Base-by-base conservation (phyloP, 2,797 vertebrate genomes). In the Oreortyx pictus region DNA sequence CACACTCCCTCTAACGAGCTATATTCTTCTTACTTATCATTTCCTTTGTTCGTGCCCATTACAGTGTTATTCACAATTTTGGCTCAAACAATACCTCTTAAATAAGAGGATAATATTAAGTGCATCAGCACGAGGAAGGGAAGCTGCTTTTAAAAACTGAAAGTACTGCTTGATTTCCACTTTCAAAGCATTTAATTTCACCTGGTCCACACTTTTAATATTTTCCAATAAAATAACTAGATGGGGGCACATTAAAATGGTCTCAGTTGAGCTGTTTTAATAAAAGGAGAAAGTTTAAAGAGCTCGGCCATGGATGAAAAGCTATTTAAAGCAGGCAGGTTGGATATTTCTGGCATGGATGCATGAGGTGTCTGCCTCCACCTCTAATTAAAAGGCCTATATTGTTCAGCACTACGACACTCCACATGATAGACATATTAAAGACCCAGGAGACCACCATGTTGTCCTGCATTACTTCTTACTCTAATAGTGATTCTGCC, bases 261-360 rank as follows among this genome's bases (percentile, higher is more conserved):
- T 96, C 93, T 96, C 95, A 96, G 93, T 91, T 96, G 96, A 96
- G 89, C 95, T 96, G 92, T 94, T 96, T 95, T 95, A 95, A 95
- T 96, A 96, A 96, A 96, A 94, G 83, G 84, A 94, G 86, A 96
- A 94, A 95, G 94, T 96, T 96, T 96, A 96, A 96, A 96, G 94
- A 95, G 90, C 90, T 96, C 52, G 91, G 23, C 94, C 95, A 95
- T 95, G 94, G 94, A 95, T 96, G 95, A 96, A 96, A 96, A 96
- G 61, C 96, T 95, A 95, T 94, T 95, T 95, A 94, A 95, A 95
- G 82, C 57, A 93, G 57, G 84, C 88, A 81, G 49, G 88, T 91
- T 95, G 89, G 86, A 65, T 96, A 95, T 95, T 92, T 94, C 91
- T 96, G 95, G 80, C 74, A 81, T 89, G 87, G 94, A 94, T 93